A percentile compares a stretch with the other conserved stretches of the same genome.
Evolutionary conservation across 2,113 vertebrate species (phyloP).

Genomic region (Clarias gariepinus): DNA sequence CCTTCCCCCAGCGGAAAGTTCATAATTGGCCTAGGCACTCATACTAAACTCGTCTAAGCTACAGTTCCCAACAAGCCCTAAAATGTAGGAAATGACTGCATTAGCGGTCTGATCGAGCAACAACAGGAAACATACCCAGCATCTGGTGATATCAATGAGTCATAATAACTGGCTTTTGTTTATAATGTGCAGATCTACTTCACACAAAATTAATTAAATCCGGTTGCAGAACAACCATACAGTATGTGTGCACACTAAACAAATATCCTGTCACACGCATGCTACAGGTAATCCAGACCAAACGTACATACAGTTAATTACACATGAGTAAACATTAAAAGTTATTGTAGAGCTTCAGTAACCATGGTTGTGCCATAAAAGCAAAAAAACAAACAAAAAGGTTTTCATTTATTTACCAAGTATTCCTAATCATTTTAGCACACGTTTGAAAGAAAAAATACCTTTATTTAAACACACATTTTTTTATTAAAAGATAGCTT

Average conservation of each 20-base stretch:
- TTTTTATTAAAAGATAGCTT: not conserved
- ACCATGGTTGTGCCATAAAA: not conserved
- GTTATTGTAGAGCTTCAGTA: not conserved
- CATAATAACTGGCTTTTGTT: not conserved
- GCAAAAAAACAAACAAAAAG: not conserved
- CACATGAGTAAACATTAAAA: not conserved
- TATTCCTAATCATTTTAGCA: not conserved
- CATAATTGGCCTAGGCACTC: not conserved
- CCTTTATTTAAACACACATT: too few species aligned
- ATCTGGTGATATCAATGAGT: not conserved
- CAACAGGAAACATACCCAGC: not conserved
- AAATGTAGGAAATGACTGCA: not conserved
- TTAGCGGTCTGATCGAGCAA: not conserved
- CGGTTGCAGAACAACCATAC: not conserved
- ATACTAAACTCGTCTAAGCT: not conserved
- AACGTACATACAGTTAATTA: not conserved
- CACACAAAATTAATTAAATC: not conserved
- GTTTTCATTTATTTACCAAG: not conserved
- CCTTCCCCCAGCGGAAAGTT: not conserved
- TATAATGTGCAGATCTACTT: not conserved
- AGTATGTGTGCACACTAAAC: not conserved
- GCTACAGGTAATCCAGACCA: not conserved
- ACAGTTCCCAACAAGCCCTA: not conserved
- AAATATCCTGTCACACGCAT: not conserved
- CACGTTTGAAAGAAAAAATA: too few species aligned